Evolutionary conservation across 2,113 vertebrate genomes (phyloP), one percentile per base, ranked within the genome.

Genomic region (Chamaea fasciata): DNA sequence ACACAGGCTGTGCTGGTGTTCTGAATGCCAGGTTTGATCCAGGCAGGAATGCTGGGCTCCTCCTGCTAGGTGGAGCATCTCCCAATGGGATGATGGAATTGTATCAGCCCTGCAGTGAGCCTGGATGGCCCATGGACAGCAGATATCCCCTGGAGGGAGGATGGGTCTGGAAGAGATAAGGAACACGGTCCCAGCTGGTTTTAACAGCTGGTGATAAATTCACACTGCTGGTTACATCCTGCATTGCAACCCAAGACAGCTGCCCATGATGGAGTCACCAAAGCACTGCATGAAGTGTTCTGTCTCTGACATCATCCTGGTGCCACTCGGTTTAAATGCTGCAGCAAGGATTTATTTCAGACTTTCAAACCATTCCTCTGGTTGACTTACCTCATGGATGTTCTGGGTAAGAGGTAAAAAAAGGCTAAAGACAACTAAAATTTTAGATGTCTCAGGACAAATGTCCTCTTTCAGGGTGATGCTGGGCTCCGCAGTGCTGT

Each of bases 401-500:
- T 28, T 20, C 37, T 47, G 55, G 23, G 50, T 33, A 12, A 47
- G 68, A 78, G 53, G 49, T 10, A 47, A 62, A 28, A 78, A 35
- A 57, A 10, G 20, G 10, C 26, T 33, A 60, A 65, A 68, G 18
- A 17, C 33, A 57, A 7, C 12, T 50, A 23, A 46, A 56, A 21
- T 62, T 46, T 70, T 80, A 13, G 31, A 5, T 9, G 16, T 68
- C 63, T n/a, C 4, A 10, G 57, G 73, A 42, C n/a, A n/a, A 33
- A 39, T 0, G 1, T n/a, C 35, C 28, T 37, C 0, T 0, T 16
- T 44, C 31, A 27, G 46, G 44, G 53, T 11, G 68, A 13, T 1
- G 5, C n/a, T 50, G 74, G 11, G 3, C 35, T 35, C 41, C 39
- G 55, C 6, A 5, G 7, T 0, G 5, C 24, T 67, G 37, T 5